Evolutionary conservation across 2,113 vertebrate genomes (phyloP).

Genomic region (Toxotes chatareus): DNA sequence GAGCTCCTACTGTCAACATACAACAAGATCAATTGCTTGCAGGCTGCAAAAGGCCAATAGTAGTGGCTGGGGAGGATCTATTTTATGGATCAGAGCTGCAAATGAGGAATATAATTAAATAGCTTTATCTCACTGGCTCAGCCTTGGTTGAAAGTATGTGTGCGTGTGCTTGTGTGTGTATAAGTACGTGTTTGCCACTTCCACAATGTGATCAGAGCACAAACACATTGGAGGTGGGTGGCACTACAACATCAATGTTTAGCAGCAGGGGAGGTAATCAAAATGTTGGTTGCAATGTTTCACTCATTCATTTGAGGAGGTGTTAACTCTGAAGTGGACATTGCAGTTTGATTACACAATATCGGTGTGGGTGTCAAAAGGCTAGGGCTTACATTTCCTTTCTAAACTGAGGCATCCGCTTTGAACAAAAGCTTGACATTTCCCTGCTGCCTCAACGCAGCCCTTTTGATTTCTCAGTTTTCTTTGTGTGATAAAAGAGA

Average conservation of each 20-base stretch:
- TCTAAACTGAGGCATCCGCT: slow-evolving; percentile 45
- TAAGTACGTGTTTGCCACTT: slow-evolving; percentile 37
- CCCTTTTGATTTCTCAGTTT: slow-evolving; percentile 50
- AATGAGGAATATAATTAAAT: slow-evolving; percentile 85
- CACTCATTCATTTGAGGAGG: slow-evolving; percentile 63
- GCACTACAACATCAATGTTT: slow-evolving; percentile 60
- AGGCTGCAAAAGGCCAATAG: slow-evolving; percentile 54
- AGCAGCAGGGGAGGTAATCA: slow-evolving; percentile 72
- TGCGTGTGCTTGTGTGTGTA: slow-evolving; percentile 18
- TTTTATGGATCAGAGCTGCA: slow-evolving; percentile 77
- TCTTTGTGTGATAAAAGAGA: slow-evolving; percentile 38
- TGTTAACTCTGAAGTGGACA: slow-evolving; percentile 67
- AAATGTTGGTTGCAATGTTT: slow-evolving; percentile 62
- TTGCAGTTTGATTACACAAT: slow-evolving; percentile 67
- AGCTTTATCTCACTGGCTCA: slow-evolving; percentile 79
- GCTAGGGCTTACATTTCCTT: slow-evolving; percentile 55
- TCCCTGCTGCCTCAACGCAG: slow-evolving; percentile 5
- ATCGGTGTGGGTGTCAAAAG: slow-evolving; percentile 62
- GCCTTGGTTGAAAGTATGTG: slow-evolving; percentile 47
- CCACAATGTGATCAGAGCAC: slow-evolving; percentile 55
- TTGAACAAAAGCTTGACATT: slow-evolving; percentile 65
- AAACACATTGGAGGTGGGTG: slow-evolving; percentile 62
- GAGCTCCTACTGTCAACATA: slow-evolving; percentile 42
- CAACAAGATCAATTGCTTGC: slow-evolving; percentile 65
- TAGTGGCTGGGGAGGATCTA: slow-evolving; percentile 72